Conservation (phyloP, 2,797 vertebrate genomes). For the Dromococcyx pavoninus region DNA sequence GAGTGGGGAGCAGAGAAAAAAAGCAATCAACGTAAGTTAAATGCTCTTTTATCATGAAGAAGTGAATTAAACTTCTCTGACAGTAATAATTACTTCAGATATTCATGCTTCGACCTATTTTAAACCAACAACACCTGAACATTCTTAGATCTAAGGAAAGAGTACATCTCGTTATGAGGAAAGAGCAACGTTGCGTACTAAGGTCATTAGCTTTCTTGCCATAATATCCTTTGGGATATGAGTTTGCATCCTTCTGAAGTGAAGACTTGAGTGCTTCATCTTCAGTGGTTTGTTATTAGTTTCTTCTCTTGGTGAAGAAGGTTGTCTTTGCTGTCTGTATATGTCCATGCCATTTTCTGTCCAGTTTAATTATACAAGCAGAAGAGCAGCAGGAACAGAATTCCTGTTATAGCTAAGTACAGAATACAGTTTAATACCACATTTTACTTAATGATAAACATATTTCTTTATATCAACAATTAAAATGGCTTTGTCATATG, state of each 20-base stretch:
- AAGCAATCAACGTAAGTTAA: conserved; percentile 33
- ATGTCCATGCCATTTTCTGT: not conserved
- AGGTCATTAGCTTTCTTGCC: not conserved
- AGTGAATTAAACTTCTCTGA: conserved; percentile 10
- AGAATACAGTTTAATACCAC: not conserved
- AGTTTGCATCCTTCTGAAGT: conserved; percentile 31
- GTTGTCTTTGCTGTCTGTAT: not conserved
- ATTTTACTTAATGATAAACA: not conserved
- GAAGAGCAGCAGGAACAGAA: conserved; percentile 5
- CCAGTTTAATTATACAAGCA: not conserved
- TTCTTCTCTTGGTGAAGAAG: conserved; percentile 34
- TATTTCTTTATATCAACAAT: not conserved
- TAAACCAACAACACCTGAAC: not conserved
- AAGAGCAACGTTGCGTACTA: conserved; percentile 12
- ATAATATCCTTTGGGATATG: conserved; percentile 22
- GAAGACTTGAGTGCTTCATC: conserved; percentile 15
- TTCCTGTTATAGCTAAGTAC: not conserved
- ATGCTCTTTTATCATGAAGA: conserved; percentile 11
- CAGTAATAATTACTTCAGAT: conserved; percentile 33
- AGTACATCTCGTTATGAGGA: not conserved
- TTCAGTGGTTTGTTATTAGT: conserved; percentile 2
- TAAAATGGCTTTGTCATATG: not conserved
- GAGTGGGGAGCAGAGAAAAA: not conserved
- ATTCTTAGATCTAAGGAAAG: not conserved
- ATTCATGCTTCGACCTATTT: not conserved